Evolutionary conservation across 2,113 vertebrate genomes (phyloP).

Genomic region (Perca flavescens): DNA sequence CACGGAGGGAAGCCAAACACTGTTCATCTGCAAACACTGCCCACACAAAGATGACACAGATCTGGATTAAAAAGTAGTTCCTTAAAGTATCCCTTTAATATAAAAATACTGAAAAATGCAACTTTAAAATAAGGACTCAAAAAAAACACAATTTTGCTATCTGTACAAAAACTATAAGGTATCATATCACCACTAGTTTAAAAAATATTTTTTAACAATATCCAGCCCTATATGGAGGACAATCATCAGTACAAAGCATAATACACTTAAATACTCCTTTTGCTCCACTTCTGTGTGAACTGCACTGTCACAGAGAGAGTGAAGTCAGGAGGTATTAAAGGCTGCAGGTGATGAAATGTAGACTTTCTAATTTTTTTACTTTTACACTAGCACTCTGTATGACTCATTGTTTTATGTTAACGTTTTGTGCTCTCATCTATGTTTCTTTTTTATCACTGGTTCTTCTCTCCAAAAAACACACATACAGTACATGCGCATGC

Average conservation of each 20-base stretch:
- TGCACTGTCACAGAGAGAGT: neutral
- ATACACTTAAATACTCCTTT: neutral
- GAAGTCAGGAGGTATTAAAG: neutral
- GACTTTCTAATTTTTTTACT: constrained; percentile 10
- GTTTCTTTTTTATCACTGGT: constrained; percentile 22
- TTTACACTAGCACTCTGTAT: constrained; percentile 16
- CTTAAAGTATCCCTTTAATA: neutral
- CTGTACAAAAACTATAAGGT: neutral
- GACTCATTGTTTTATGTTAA: constrained; percentile 33
- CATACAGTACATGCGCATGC: neutral
- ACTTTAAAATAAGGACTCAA: neutral
- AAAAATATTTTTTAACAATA: neutral
- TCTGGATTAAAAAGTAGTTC: no score
- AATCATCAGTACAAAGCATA: neutral
- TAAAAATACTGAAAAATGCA: neutral
- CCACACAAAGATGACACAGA: no score
- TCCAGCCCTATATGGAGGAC: neutral
- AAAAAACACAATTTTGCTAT: neutral
- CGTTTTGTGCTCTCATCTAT: neutral
- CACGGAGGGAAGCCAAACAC: no score
- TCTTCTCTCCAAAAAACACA: constrained; percentile 10
- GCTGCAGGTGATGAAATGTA: constrained; percentile 3
- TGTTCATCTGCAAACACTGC: no score
- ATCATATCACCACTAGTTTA: neutral
- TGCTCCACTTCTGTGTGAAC: constrained; percentile 9